Evolutionary conservation across 64 coral and sea anemone genomes (phyloP), one percentile per base, ranked within the genome.

Genomic region (Actinia equina): DNA sequence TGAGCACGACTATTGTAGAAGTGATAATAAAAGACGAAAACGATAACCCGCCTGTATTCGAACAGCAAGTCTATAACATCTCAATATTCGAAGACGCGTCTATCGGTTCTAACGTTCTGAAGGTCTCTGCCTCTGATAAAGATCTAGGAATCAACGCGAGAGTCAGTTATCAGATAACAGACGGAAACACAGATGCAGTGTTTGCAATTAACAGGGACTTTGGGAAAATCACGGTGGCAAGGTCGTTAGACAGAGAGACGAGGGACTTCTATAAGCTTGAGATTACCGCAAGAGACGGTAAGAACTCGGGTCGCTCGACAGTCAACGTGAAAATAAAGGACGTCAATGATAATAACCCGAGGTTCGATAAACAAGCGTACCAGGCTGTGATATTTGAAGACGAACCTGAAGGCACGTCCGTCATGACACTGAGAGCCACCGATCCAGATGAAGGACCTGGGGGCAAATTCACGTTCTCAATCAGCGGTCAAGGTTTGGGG

Each of bases 341-440:
- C 37, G 63, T 90, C 6, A 96, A 96, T n/a, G 94, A 96, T 57
- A 96, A 96, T 77, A 90, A 93, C n/a, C 94, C 94, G 9, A 83
- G 9, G 44, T 96, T 96, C 65, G 61, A 62, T 6, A 93, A 90
- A 27, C 22, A 83, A 4, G 17, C 45, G 1, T 96, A 96, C 84
- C 43, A 85, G 63, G 91, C 85, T 1, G n/a, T 77, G 15, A 84
- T 96, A 22, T 67, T 62, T 22, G 94, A 96, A 85, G 86, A 96
- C 17, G 77, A 56, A 30, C 78, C 61, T 0, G 65, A 43, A 4
- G 88, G 89, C 19, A 93, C 88, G 44, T 41, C 77, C 42, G 94
- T 96, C 11, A 41, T 92, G 20, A 93, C 65, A 0, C 85, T 96
- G 25, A 54, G 70, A 67, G 94, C 94, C 7, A 84, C 56, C 17